Conservation (phyloP, 2,797 vertebrate species). For the Paratrypauchen microcephalus region DNA sequence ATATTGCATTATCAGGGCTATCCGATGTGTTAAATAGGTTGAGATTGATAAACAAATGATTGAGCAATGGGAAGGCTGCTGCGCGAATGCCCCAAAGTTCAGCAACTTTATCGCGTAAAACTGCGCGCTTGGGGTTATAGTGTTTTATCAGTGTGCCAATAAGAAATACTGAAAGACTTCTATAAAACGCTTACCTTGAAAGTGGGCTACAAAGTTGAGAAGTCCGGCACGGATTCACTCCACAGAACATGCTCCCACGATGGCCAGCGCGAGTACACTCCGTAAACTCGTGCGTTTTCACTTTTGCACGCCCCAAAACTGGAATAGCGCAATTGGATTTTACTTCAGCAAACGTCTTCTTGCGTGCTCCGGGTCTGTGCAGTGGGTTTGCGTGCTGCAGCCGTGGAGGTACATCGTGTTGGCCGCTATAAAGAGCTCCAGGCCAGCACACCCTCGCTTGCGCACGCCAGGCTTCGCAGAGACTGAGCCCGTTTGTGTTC, state of each 20-base stretch:
- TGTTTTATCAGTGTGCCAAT: too few relatives aligned
- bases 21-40: background rate
- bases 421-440: conserved; percentile 13
- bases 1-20: background rate
- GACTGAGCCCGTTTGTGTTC: conserved; percentile 27
- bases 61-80: background rate
- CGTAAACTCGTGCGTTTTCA: conserved; percentile 35
- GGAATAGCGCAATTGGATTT: conserved; percentile 3
- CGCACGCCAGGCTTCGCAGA: conserved; percentile 18
- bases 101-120: conserved; percentile 10
- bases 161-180: background rate
- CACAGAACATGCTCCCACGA: conserved; percentile 64
- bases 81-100: background rate
- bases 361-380: background rate
- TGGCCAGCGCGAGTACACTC: conserved; percentile 36
- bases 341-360: conserved; percentile 23
- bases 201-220: conserved; percentile 17
- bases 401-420: conserved; percentile 42
- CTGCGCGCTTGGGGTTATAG: background rate
- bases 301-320: conserved; percentile 20
- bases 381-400: conserved; percentile 1
- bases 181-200: conserved; percentile 45
- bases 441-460: conserved; percentile 10
- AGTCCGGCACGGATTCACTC: conserved; percentile 41
- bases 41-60: background rate